Percentiles rank a stretch among this genome's conserved stretches.
Conservation (phyloP, 2,113 vertebrate genomes). For the Rafetus swinhoei region DNA sequence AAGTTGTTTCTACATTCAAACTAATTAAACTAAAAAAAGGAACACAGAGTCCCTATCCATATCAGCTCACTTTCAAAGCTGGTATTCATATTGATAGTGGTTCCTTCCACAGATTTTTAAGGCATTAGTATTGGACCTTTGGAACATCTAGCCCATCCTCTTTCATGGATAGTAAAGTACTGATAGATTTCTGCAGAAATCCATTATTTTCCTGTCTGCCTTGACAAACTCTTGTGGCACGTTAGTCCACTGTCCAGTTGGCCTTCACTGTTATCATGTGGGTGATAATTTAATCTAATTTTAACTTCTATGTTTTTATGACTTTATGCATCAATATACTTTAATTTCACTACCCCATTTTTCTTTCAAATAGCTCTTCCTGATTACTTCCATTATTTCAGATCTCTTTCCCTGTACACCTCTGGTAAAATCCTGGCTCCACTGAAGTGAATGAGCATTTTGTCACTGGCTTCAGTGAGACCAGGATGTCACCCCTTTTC, state of each 20-base stretch:
- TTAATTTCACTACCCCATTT: background rate
- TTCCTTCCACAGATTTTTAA: background rate
- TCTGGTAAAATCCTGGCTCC: no score
- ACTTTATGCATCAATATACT: background rate
- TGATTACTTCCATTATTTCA: background rate
- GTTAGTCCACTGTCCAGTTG: background rate
- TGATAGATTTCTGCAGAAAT: background rate
- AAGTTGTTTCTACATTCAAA: background rate
- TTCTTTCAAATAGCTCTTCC: background rate
- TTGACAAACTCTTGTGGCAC: background rate
- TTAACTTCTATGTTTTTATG: background rate
- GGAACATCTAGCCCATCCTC: background rate
- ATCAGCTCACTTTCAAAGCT: background rate
- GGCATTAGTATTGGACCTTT: background rate
- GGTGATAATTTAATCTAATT: background rate
- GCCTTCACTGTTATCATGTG: background rate
- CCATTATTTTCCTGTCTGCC: accelerated
- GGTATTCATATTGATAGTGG: background rate
- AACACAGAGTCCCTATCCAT: background rate
- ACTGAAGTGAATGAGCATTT: no score
- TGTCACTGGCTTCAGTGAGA: no score
- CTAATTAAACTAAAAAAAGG: background rate
- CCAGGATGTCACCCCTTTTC: no score
- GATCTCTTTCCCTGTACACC: background rate
- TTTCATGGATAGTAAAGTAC: background rate